phyloP scores from a whole-genome alignment of 2,888 invertebrate species.

The Allacma fusca region DNA sequence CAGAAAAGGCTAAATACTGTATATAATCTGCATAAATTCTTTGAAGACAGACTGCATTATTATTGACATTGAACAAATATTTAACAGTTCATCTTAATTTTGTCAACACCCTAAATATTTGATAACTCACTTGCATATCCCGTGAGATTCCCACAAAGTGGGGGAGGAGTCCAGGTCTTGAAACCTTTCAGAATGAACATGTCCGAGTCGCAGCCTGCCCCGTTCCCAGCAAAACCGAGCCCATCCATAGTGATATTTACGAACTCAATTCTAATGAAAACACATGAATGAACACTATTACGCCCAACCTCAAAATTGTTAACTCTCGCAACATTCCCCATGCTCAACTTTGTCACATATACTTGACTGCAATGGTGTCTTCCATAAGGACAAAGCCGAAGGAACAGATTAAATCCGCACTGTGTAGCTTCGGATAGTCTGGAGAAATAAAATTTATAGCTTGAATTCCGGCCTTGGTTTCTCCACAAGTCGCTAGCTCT shows the following conservation, averaged over 20 bases:
- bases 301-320: too few relatives aligned
- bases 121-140: constrained; percentile 56
- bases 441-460: constrained; percentile 53
- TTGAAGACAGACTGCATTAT: too few relatives aligned
- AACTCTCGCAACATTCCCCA: too few relatives aligned
- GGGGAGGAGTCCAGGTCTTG: constrained; percentile 57
- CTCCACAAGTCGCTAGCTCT: constrained; percentile 51
- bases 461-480: constrained; percentile 48
- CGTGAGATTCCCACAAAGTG: constrained; percentile 56
- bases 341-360: too few relatives aligned
- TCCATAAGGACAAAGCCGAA: constrained; percentile 49
- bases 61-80: too few relatives aligned
- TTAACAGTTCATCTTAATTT: too few relatives aligned
- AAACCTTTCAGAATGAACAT: constrained; percentile 58
- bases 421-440: constrained; percentile 47
- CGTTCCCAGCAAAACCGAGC: constrained; percentile 46
- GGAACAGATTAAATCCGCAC: constrained; percentile 52
- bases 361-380: constrained; percentile 53
- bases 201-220: constrained; percentile 53
- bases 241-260: constrained; percentile 55
- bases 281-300: not conserved
- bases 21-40: too few relatives aligned
- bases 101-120: too few relatives aligned
- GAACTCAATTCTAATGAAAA: constrained; percentile 53
- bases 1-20: too few relatives aligned